These are phyloP conservation scores for Meteorus cinctellus DNA, from an alignment of 2,888 invertebrate genomes.

Conservation along the genomic window DNA sequence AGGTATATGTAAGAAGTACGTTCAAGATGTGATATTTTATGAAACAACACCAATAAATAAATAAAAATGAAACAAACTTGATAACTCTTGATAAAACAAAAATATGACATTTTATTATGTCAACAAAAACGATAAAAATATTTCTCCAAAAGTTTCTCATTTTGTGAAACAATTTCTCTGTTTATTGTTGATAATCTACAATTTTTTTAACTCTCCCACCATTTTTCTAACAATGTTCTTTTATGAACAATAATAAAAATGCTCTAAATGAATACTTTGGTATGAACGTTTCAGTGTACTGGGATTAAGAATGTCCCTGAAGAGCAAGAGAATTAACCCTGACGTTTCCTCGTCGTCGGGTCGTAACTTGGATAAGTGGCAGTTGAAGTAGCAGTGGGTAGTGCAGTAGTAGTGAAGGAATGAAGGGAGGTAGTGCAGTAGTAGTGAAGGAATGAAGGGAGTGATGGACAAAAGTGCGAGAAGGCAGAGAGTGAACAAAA, in stretches of 20 bases:
- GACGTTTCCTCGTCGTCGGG: constrained; percentile 39
- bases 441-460: constrained; percentile 2
- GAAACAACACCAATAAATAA: background rate
- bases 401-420: background rate
- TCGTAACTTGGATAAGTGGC: constrained; percentile 44
- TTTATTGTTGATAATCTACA: background rate
- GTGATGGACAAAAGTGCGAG: too few species aligned
- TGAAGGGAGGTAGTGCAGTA: too few species aligned
- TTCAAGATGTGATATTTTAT: background rate
- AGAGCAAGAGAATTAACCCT: constrained; percentile 44
- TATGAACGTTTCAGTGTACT: constrained; percentile 24
- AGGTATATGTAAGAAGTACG: background rate
- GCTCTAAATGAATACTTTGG: constrained; percentile 25
- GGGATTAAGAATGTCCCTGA: constrained; percentile 31
- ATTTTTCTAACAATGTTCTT: constrained; percentile 8
- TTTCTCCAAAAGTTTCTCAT: background rate
- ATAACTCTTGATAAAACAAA: background rate
- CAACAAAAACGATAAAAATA: background rate
- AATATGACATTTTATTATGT: background rate
- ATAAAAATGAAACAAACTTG: background rate
- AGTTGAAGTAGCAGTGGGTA: constrained; percentile 14
- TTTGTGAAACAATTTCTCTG: background rate
- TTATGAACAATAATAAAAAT: constrained; percentile 33
- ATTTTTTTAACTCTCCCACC: background rate
- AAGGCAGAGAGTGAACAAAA: constrained; percentile 15